Base-by-base conservation (phyloP, 2,888 invertebrate species). In the Stenoptilia bipunctidactyla region DNA sequence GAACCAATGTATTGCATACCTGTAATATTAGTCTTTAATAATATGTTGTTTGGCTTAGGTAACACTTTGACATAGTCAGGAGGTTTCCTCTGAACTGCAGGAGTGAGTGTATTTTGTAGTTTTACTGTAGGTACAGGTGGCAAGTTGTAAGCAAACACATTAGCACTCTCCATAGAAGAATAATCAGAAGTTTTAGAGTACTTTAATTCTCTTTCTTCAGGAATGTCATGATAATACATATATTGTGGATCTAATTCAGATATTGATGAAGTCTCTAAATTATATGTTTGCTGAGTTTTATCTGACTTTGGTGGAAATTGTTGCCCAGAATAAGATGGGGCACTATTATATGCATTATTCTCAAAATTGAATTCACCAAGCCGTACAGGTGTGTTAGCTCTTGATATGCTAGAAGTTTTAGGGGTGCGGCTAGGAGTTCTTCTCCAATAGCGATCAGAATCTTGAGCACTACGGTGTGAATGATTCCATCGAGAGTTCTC, bases 131-230 rank as follows among this genome's bases (percentile, higher is more conserved):
- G 45, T 15, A 49, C 57, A 27, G 60, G 45, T 44, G 71, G 66
- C 52, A 71, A 52, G 47, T 65, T 71, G 46, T 66, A 64, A 35
- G 66, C 46, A 50, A 66, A 71, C 39, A 65, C 52, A 54, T 60
- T 66, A 45, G 55, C 67, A 53, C 49, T 63, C 25, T 71, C 66
- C 43, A 72, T 47, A 35, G 71, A 58, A 56, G 54, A 66, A 42
- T 83, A 83, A 45, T 82, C 82, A 34, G 75, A 68, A 52, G 71
- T 82, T 34, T 76, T 62, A 13, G 83, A 83, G 58, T 66, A 83
- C 51, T 83, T 83, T 1, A 82, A 58, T 49, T 83, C 82, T 40
- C 66, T 61, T 14, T 83, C 82, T 37, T 82, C 82, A 35, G 54
- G 65, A 41, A 61, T 65, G n/a, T 80, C 82, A 27, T 60, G 58